A percentile compares a stretch with the other conserved stretches of the same genome.
Conservation (phyloP, 1,140 invertebrate genomes). For the Triops cancriformis region DNA sequence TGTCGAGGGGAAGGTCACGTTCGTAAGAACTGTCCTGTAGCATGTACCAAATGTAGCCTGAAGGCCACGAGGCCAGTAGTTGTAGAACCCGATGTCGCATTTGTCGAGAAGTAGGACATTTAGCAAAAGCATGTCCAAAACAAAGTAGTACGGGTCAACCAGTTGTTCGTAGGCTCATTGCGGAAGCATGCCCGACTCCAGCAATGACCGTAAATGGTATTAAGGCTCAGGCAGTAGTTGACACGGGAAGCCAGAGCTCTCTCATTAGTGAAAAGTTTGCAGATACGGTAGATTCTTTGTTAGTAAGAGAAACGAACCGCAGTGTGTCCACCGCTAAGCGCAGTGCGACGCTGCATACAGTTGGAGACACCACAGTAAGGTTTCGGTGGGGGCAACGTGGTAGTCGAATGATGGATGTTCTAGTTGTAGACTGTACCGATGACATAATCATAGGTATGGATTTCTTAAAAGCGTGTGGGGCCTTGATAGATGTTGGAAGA, state of each 20-base stretch:
- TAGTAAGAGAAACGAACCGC: not conserved
- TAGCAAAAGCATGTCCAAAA: no score
- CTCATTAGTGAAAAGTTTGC: not conserved
- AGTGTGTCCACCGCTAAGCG: not conserved
- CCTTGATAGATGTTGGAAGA: not conserved
- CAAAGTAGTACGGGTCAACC: not conserved
- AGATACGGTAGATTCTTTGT: not conserved
- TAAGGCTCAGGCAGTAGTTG: not conserved
- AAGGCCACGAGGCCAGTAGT: not conserved
- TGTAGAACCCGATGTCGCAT: not conserved
- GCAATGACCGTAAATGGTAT: not conserved
- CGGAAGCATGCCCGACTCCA: not conserved
- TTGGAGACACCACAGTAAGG: not conserved
- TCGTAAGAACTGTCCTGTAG: no score
- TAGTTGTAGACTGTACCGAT: not conserved
- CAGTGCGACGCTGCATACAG: not conserved
- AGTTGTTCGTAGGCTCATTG: not conserved
- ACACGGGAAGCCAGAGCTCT: not conserved
- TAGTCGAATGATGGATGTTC: not conserved
- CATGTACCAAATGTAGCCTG: not conserved
- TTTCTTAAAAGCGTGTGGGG: not conserved
- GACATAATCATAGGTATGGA: not conserved
- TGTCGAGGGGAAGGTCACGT: not conserved
- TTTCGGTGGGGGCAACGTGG: not conserved
- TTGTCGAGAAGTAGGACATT: not conserved